These are phyloP conservation scores for Drosophila mettleri DNA, from an alignment of 2,888 invertebrate species.

Conservation along the genomic window DNA sequence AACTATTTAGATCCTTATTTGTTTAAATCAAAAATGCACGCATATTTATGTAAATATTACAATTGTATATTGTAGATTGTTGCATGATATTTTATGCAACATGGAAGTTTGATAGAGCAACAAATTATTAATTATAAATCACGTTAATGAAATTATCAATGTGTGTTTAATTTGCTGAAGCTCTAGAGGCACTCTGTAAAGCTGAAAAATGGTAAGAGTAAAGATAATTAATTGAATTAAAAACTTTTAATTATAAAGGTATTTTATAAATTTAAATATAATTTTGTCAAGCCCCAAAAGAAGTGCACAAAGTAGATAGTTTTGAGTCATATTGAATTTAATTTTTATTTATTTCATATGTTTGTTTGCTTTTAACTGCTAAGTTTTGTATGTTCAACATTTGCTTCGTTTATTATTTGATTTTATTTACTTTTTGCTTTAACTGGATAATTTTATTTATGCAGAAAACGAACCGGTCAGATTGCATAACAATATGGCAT, in stretches of 20 bases:
- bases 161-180: neutral
- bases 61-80: slow-evolving; percentile 13
- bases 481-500: slow-evolving; percentile 78
- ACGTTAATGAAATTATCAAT: neutral
- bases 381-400: slow-evolving; percentile 80
- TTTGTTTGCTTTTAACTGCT: slow-evolving; percentile 72
- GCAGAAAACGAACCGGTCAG: slow-evolving; percentile 62
- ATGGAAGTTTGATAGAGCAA: slow-evolving; percentile 8
- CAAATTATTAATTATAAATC: slow-evolving; percentile 12
- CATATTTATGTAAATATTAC: neutral
- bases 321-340: slow-evolving; percentile 50
- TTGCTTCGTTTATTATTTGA: slow-evolving; percentile 66
- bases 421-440: slow-evolving; percentile 58
- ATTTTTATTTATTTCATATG: slow-evolving; percentile 71
- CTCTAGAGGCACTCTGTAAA: too few species aligned
- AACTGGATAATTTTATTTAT: slow-evolving; percentile 69
- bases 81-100: slow-evolving; percentile 3
- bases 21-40: slow-evolving; percentile 78
- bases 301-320: slow-evolving; percentile 4
- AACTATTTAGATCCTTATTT: slow-evolving; percentile 93
- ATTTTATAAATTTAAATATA: neutral
- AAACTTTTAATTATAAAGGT: too few species aligned
- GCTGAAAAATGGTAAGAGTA: too few species aligned
- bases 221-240: too few species aligned
- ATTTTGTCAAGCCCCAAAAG: neutral